Evolutionary conservation across 1,140 invertebrate genomes (phyloP).

Genomic region (Penaeus vannamei): DNA sequence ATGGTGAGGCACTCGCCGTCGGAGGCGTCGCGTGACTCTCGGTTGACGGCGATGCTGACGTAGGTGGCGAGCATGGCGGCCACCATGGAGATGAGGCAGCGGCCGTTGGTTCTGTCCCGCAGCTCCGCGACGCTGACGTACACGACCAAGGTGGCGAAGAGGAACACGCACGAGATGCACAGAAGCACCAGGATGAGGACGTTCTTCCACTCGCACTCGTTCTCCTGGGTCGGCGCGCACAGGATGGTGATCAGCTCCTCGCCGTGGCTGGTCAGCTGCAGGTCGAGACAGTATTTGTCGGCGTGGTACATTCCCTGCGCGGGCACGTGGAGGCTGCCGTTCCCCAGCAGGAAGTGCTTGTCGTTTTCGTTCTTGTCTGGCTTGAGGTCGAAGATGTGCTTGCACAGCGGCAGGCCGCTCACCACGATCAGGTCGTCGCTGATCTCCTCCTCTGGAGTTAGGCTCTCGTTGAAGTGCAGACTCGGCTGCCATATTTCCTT

Average conservation of each 20-base stretch:
- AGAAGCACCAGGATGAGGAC: slow-evolving; percentile 17
- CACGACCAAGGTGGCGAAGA: slow-evolving; percentile 35
- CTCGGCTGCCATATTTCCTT: not conserved
- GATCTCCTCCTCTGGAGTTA: not conserved
- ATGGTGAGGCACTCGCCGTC: not conserved
- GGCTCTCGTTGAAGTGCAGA: not conserved
- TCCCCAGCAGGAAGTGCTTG: not conserved
- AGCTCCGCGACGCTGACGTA: slow-evolving; percentile 56
- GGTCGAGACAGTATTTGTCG: slow-evolving; percentile 22
- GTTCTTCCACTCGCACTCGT: slow-evolving; percentile 4
- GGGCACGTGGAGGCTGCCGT: slow-evolving; percentile 30
- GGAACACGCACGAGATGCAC: slow-evolving; percentile 48
- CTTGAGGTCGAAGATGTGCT: not conserved
- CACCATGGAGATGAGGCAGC: slow-evolving; percentile 57
- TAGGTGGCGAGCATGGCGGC: slow-evolving; percentile 46
- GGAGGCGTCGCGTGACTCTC: not conserved
- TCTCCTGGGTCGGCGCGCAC: not conserved
- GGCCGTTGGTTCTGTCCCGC: slow-evolving; percentile 44
- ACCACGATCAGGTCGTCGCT: slow-evolving; percentile 10
- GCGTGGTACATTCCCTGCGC: not conserved
- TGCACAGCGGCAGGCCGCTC: slow-evolving; percentile 6
- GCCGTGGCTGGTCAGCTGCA: not conserved
- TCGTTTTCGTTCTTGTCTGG: not conserved
- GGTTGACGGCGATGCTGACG: slow-evolving; percentile 1
- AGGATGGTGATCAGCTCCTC: not conserved